These are phyloP conservation scores for Gymnocheta viridis DNA, from an alignment of 2,888 invertebrate genomes.

Conservation along the genomic window DNA sequence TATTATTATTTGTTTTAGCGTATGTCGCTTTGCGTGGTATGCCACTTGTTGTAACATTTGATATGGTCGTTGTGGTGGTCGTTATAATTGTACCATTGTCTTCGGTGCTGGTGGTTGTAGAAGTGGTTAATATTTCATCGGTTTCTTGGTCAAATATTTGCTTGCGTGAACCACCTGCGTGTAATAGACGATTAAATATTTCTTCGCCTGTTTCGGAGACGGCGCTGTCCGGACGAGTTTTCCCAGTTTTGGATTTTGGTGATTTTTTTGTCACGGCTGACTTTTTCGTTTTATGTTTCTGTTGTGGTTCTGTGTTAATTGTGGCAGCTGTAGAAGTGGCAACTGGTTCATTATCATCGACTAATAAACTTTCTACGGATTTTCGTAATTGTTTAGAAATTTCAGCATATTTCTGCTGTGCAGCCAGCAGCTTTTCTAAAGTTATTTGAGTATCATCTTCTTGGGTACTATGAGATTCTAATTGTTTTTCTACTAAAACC, in stretches of 20 bases:
- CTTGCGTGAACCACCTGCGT: slow-evolving; percentile 74
- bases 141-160: slow-evolving; percentile 77
- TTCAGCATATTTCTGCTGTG: slow-evolving; percentile 78
- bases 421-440: slow-evolving; percentile 76
- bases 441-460: slow-evolving; percentile 70
- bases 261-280: slow-evolving; percentile 33
- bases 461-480: neutral
- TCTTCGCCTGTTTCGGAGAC: slow-evolving; percentile 74
- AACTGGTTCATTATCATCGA: slow-evolving; percentile 71
- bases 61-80: slow-evolving; percentile 79
- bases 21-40: slow-evolving; percentile 75
- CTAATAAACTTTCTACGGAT: slow-evolving; percentile 77
- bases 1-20: slow-evolving; percentile 50
- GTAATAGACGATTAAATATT: slow-evolving; percentile 76
- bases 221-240: neutral
- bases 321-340: neutral
- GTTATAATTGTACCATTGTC: slow-evolving; percentile 75
- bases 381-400: slow-evolving; percentile 78
- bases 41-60: slow-evolving; percentile 80
- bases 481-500: slow-evolving; percentile 3
- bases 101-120: slow-evolving; percentile 78
- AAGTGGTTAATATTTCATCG: slow-evolving; percentile 76
- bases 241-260: neutral
- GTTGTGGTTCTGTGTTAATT: neutral
- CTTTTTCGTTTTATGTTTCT: slow-evolving; percentile 31